Percentiles rank a stretch among this genome's conserved stretches.
Conservation (phyloP, 2,797 vertebrate genomes). For the Cyclopterus lumpus region DNA sequence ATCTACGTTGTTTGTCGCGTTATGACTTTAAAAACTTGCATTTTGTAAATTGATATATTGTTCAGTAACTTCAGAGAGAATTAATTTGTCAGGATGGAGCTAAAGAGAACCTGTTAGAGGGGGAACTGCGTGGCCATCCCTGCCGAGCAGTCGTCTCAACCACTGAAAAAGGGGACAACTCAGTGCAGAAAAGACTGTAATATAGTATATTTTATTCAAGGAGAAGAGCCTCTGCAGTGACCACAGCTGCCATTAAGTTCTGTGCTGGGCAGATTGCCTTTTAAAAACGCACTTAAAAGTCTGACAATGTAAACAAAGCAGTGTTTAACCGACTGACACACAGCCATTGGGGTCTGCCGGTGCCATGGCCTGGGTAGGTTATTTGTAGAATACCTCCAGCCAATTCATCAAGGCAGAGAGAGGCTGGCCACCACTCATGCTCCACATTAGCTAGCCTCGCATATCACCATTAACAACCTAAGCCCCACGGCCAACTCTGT, state of each 20-base stretch:
- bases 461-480: constrained; percentile 5
- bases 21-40: not conserved
- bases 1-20: not conserved
- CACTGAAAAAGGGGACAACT: not conserved
- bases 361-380: not conserved
- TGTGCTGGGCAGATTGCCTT: constrained; percentile 1
- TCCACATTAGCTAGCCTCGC: not conserved
- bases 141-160: constrained; percentile 6
- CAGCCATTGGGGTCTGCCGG: constrained; percentile 6
- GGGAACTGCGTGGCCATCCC: not conserved
- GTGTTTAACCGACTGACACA: constrained; percentile 54
- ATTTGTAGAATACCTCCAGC: not conserved
- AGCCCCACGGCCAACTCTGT: constrained; percentile 2
- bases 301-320: constrained; percentile 35
- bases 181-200: constrained; percentile 2
- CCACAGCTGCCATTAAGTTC: not conserved
- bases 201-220: not conserved
- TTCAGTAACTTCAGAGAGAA: constrained; percentile 8
- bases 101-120: not conserved
- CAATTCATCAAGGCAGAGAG: not conserved
- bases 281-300: constrained; percentile 16
- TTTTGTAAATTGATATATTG: constrained; percentile 32
- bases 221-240: not conserved
- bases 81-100: constrained; percentile 32
- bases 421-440: not conserved